These are phyloP conservation scores for Monodelphis domestica DNA, from an alignment of 2,797 vertebrate species.

Conservation along the genomic window DNA sequence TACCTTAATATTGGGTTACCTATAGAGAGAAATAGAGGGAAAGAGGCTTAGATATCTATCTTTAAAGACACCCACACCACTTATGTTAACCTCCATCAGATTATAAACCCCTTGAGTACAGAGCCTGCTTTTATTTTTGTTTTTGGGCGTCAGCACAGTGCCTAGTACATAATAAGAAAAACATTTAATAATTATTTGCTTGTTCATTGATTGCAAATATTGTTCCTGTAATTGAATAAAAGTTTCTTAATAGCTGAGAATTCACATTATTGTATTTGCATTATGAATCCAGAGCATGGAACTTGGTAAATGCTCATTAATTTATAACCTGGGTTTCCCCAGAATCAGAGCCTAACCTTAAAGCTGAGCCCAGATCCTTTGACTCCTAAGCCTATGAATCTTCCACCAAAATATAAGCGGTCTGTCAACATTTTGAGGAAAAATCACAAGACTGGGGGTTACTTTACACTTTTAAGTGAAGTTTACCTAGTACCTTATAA, in stretches of 20 bases:
- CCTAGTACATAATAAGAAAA: neutral
- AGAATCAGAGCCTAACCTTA: neutral
- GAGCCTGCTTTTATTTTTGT: neutral
- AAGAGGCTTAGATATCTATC: too few species aligned
- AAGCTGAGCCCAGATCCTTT: neutral
- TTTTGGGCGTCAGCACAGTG: neutral
- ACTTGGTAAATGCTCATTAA: neutral
- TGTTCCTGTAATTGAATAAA: neutral
- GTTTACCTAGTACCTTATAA: neutral
- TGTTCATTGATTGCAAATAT: neutral
- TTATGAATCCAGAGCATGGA: neutral
- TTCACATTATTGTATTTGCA: neutral
- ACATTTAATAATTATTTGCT: neutral
- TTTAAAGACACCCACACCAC: too few species aligned
- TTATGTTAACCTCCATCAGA: neutral
- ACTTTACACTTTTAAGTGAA: constrained; percentile 23
- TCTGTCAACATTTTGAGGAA: neutral
- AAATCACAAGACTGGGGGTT: neutral
- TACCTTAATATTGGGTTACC: too few species aligned
- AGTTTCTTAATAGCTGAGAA: neutral
- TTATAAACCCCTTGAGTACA: neutral
- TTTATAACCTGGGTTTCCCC: neutral
- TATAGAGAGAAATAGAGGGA: neutral
- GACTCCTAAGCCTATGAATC: neutral
- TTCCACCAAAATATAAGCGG: neutral